A percentile compares a stretch with the other conserved stretches of the same genome.
Conservation (phyloP, 2,888 invertebrate species). For the Odontocerum albicorne region DNA sequence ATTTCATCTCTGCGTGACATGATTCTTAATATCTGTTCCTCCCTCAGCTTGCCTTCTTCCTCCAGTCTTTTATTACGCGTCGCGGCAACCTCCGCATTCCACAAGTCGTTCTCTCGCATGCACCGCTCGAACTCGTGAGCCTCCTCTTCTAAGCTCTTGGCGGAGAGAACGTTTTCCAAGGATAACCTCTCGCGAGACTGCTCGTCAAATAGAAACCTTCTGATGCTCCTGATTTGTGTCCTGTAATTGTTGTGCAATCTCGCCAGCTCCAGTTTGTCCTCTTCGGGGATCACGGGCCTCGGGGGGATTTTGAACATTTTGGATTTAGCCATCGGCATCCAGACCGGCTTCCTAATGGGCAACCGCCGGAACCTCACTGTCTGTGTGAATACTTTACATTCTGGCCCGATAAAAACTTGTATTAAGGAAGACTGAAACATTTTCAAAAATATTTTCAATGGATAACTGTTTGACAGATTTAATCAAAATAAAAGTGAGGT, state of each 20-base stretch:
- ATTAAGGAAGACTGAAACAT: too few species aligned
- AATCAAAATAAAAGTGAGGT: too few species aligned
- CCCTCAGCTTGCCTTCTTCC: constrained; percentile 51
- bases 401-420: too few species aligned
- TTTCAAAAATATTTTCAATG: too few species aligned
- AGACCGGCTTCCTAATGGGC: constrained; percentile 78
- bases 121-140: constrained; percentile 66
- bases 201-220: constrained; percentile 57
- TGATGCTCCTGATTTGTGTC: constrained; percentile 60
- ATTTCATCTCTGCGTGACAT: constrained; percentile 48
- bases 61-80: constrained; percentile 61
- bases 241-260: constrained; percentile 73
- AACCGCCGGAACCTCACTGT: too few species aligned
- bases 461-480: too few species aligned
- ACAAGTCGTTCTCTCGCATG: constrained; percentile 63
- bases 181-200: constrained; percentile 52
- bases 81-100: constrained; percentile 67
- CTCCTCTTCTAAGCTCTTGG: constrained; percentile 57
- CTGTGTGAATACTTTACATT: too few species aligned
- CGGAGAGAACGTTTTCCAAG: constrained; percentile 57
- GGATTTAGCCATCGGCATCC: constrained; percentile 78
- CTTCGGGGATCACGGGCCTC: constrained; percentile 58
- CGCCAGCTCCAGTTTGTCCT: constrained; percentile 66
- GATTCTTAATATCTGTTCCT: constrained; percentile 51
- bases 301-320: constrained; percentile 74